Base-by-base conservation (phyloP, 2,113 vertebrate genomes). In the Anarrhichthys ocellatus region DNA sequence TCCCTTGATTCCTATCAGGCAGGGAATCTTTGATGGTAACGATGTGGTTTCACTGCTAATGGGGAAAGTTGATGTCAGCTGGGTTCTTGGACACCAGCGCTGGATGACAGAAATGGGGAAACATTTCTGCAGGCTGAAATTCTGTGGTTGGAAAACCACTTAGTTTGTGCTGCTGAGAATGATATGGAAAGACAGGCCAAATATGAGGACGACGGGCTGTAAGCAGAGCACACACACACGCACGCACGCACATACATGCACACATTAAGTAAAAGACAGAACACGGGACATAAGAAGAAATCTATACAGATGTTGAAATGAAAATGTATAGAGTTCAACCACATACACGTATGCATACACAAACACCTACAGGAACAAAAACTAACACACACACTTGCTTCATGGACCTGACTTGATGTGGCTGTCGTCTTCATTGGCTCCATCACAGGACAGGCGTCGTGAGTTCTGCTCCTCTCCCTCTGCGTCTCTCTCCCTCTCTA, bases 341-440 rank as follows among this genome's bases (percentile, higher is more conserved):
- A 71, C 88, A 72, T 70, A 80, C 87, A 82, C 67, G 6, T 44
- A 82, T 79, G 72, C 88, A 89, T 76, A 87, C 92, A 85, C 86
- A 78, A 82, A 93, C 93, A 89, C 92, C 91, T 91, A 94, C 94
- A 92, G 87, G 90, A 93, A 94, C 94, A 84, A 93, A 93, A 94
- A 94, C 93, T 91, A 93, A 93, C 94, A 94, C 93, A 94, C 92
- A 94, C 93, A 94, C 92, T 94, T 94, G 94, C 93, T 94, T 94
- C 93, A 94, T 94, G 94, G 93, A 94, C 94, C 93, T 94, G 93
- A 94, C 94, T 93, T 94, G 94, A 93, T 93, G 93, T 90, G 89
- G 91, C 88, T 85, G 86, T 92, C 83, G 76, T 92, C 89, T 79
- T 85, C 90, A 82, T n/a, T 78, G 87, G 86, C 76, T 88, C 76